These are phyloP conservation scores for Callaeas wilsoni DNA, from an alignment of 2,113 vertebrate genomes.

Conservation along the genomic window DNA sequence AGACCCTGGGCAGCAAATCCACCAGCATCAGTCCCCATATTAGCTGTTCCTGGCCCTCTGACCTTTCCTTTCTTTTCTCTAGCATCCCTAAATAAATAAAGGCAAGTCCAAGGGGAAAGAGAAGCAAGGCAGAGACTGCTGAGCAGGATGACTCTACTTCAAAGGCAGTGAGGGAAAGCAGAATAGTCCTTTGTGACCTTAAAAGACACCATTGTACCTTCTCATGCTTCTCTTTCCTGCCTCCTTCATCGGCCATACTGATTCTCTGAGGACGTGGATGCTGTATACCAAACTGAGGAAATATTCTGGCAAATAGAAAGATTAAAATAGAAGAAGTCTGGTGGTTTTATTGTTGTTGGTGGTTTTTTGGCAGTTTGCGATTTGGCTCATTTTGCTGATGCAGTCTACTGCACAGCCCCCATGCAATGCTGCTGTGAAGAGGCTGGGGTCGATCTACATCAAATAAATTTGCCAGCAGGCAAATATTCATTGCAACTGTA, in stretches of 20 bases:
- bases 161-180: not conserved
- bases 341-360: not conserved
- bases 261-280: not conserved
- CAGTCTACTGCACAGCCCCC: not conserved
- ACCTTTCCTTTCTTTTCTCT: not conserved
- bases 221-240: not conserved
- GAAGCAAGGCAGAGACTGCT: not conserved
- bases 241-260: not conserved
- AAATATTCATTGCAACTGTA: not conserved
- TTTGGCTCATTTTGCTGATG: not conserved
- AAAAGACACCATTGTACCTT: rapidly evolving
- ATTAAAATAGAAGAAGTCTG: not conserved
- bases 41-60: not conserved
- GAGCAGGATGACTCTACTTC: not conserved
- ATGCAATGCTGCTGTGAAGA: not conserved
- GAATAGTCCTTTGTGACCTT: not conserved
- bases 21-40: not conserved
- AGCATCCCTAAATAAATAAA: not conserved
- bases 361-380: not conserved
- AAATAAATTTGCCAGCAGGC: not conserved
- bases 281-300: not conserved
- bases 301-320: not conserved
- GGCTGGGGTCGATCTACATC: rapidly evolving
- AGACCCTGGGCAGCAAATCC: not conserved
- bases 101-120: not conserved